Conservation (phyloP, 1,140 invertebrate genomes). For the Bombus picipes region DNA sequence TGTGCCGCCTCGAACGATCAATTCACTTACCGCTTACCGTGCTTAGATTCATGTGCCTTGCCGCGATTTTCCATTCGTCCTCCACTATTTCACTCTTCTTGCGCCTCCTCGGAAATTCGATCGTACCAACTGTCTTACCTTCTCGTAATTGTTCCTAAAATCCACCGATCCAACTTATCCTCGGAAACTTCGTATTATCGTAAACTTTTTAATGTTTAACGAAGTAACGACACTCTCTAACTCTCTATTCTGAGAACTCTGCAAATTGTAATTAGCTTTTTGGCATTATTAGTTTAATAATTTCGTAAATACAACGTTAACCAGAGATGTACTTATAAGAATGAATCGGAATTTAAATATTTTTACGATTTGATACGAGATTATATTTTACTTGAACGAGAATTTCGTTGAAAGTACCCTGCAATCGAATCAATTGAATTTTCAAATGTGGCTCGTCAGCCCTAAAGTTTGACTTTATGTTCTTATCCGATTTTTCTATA, state of each 20-base stretch:
- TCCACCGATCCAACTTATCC: neutral
- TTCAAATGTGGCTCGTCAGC: neutral
- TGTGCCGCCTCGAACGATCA: conserved; percentile 51
- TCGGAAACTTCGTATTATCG: neutral
- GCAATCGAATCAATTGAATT: no score
- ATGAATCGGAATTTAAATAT: neutral
- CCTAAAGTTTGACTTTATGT: neutral
- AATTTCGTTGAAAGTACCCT: no score
- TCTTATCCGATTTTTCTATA: no score
- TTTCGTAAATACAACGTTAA: neutral
- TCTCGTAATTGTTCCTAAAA: neutral
- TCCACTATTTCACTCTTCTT: conserved; percentile 16
- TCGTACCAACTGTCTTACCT: no score
- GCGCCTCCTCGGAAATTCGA: neutral
- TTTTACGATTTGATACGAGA: neutral
- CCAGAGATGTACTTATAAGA: no score
- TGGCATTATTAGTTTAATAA: neutral
- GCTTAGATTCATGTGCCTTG: conserved; percentile 32
- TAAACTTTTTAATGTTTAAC: neutral
- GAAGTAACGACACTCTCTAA: neutral
- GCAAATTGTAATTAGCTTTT: no score
- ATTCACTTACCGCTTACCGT: conserved; percentile 42
- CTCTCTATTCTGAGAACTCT: neutral
- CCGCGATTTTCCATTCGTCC: conserved; percentile 32
- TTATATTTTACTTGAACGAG: neutral